phyloP scores from a whole-genome alignment of 2,888 invertebrate genomes.

The Petrophora chlorosata region DNA sequence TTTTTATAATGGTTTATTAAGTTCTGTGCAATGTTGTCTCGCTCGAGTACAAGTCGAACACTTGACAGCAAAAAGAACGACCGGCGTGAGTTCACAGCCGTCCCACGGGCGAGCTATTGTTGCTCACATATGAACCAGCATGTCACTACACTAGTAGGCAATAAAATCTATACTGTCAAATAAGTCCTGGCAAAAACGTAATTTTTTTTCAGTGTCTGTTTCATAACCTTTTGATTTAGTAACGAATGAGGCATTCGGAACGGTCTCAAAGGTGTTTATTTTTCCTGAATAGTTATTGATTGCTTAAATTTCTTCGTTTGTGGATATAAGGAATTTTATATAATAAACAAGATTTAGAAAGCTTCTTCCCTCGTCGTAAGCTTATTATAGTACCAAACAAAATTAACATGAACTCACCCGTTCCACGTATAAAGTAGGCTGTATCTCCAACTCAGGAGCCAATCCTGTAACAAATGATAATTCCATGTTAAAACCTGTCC shows the following conservation, averaged over 20 bases:
- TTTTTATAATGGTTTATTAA: conserved; percentile 38
- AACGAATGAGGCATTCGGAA: too few species aligned
- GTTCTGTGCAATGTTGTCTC: conserved; percentile 40
- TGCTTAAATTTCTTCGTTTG: too few species aligned
- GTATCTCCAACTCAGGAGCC: conserved; percentile 40
- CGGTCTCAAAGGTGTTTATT: too few species aligned
- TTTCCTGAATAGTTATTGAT: too few species aligned
- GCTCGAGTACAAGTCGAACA: conserved; percentile 46
- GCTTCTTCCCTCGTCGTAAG: background rate
- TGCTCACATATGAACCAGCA: conserved; percentile 45
- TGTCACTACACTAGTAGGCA: conserved; percentile 1
- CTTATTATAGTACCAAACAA: background rate
- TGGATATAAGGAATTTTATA: background rate
- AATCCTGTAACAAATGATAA: conserved; percentile 52
- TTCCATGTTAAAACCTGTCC: conserved; percentile 13
- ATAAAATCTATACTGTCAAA: conserved; percentile 35
- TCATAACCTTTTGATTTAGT: too few species aligned
- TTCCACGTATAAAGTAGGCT: conserved; percentile 32
- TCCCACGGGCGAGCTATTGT: conserved; percentile 62
- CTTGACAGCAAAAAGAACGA: conserved; percentile 57
- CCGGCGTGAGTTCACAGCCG: conserved; percentile 62
- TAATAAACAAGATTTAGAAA: background rate
- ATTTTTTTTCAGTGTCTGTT: too few species aligned
- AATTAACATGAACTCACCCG: conserved; percentile 40
- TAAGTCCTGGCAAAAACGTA: too few species aligned